Evolutionary conservation across 2,888 invertebrate species (phyloP).

Genomic region (Leptinotarsa haldemani): DNA sequence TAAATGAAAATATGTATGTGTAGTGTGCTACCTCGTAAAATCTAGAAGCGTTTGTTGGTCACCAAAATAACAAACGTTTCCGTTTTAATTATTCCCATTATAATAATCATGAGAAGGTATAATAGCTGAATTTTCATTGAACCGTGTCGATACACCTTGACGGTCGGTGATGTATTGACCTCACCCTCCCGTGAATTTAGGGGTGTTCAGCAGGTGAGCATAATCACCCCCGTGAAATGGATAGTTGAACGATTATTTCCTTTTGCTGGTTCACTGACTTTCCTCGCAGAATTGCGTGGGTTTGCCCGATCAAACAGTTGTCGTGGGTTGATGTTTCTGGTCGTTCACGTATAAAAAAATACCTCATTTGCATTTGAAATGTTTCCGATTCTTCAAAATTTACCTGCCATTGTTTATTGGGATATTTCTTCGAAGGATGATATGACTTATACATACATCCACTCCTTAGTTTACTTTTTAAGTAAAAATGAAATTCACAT

Average conservation of each 20-base stretch:
- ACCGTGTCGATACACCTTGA: constrained; percentile 47
- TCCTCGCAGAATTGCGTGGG: constrained; percentile 18
- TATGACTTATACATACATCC: no score
- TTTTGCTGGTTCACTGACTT: constrained; percentile 31
- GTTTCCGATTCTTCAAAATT: no score
- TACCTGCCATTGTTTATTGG: no score
- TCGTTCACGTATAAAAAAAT: not conserved
- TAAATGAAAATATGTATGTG: not conserved
- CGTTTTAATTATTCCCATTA: constrained; percentile 40
- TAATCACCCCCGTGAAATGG: constrained; percentile 25
- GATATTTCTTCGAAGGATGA: no score
- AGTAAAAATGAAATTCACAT: no score
- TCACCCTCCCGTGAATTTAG: not conserved
- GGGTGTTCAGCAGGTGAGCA: constrained; percentile 32
- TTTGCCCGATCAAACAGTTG: not conserved
- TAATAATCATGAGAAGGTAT: constrained; percentile 36
- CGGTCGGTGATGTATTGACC: constrained; percentile 34
- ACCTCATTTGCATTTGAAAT: not conserved
- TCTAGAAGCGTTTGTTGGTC: constrained; percentile 10
- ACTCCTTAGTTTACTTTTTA: no score
- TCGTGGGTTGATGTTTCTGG: not conserved
- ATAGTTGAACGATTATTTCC: constrained; percentile 30
- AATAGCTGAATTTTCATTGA: constrained; percentile 44
- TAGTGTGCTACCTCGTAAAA: not conserved
- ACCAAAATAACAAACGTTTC: constrained; percentile 32